Evolutionary conservation across 2,888 invertebrate genomes (phyloP), one percentile per base, ranked within the genome.

Genomic region (Cryptocheilus praepositus): DNA sequence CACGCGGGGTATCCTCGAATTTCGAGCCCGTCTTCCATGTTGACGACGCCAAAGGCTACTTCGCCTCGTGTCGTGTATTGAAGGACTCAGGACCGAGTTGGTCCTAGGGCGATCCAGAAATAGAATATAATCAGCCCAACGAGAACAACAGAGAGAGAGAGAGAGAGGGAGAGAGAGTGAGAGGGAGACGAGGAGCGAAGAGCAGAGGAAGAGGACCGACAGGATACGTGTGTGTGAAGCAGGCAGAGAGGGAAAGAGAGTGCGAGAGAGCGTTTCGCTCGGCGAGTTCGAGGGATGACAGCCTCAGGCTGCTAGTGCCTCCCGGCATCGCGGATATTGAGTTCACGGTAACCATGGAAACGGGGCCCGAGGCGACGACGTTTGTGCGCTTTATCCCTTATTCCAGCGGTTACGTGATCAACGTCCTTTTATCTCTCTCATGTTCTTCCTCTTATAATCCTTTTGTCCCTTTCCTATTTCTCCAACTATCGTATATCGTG

Each of bases 291-390:
- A 86, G 87, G 87, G 88, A 87, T 85, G 87, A 87, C 83, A 86
- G 87, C 88, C 86, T 64, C 72, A 61, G 85, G 88, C 84, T 64
- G 70, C 71, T 74, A 64, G 70, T 72, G 77, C 80, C 82, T 72
- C 22, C 61, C 59, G 80, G 86, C 83, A 70, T 70, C 81, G 80
- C 83, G 86, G 87, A 88, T 88, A 88, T 88, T 88, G 88, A 88
- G 88, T 88, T 88, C 88, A 83, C 79, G 76, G 88, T 88, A 85
- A 84, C 87, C 87, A 88, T 88, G 85, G 87, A 79, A 81, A 88
- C 75, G 69, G 73, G 73, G 81, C 83, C 83, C 55, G 71, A 79
- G 85, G 86, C 85, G 73, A 77, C 79, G 85, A 84, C 84, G 85
- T 85, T 87, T 85, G 84, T 84, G 78, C 83, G 85, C 83, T 86